Conservation (phyloP, 2,797 vertebrate species). For the Propithecus perrieri region DNA sequence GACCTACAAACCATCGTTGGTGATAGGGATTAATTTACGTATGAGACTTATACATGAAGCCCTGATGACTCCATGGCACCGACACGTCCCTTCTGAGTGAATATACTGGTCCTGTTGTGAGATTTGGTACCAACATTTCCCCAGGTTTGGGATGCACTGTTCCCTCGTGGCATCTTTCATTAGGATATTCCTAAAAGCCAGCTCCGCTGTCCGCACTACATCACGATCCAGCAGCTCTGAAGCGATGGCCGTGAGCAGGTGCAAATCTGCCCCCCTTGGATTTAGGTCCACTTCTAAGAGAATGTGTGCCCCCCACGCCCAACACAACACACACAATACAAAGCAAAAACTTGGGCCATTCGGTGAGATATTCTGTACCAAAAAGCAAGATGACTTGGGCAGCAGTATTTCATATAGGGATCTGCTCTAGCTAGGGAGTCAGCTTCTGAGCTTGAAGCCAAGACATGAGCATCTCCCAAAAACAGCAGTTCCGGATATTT, state of each 20-base stretch:
- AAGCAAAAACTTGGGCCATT: conserved; percentile 94
- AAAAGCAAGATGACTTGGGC: conserved; percentile 94
- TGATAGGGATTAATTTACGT: conserved; percentile 96
- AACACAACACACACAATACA: background rate
- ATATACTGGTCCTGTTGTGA: conserved; percentile 91
- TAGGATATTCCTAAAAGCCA: conserved; percentile 91
- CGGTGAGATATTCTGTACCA: conserved; percentile 92
- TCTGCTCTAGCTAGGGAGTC: conserved; percentile 90
- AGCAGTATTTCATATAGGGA: conserved; percentile 94
- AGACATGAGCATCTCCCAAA: conserved; percentile 93
- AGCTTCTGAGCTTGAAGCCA: conserved; percentile 94
- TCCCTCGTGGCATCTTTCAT: conserved; percentile 95
- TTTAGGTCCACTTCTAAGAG: conserved; percentile 92
- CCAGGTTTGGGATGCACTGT: conserved; percentile 93
- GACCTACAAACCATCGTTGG: conserved; percentile 95
- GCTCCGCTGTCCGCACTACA: conserved; percentile 91
- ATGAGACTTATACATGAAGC: conserved; percentile 90
- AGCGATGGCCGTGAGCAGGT: conserved; percentile 95
- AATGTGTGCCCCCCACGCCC: conserved; percentile 85
- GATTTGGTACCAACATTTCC: conserved; percentile 95
- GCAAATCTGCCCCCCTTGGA: conserved; percentile 93
- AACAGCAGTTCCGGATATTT: conserved; percentile 87
- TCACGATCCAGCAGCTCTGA: conserved; percentile 94
- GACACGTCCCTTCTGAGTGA: conserved; percentile 94
- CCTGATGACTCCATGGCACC: conserved; percentile 95